Base-by-base conservation (phyloP, 2,797 vertebrate species). In the Notolabrus celidotus region DNA sequence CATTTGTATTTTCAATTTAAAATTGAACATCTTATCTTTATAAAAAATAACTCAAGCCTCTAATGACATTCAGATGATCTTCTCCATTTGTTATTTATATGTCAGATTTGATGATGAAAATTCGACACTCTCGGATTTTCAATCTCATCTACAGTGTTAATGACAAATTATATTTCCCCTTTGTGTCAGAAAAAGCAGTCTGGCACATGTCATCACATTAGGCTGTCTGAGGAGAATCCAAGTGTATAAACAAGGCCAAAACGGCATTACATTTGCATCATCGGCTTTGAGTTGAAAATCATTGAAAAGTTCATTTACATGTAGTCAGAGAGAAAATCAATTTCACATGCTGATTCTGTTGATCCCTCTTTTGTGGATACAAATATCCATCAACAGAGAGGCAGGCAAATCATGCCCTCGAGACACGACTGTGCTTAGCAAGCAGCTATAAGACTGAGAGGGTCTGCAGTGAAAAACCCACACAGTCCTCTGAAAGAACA, bases 281-380 rank as follows among this genome's bases (percentile, higher is more conserved):
- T 56, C 5, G n/a, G 64, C 65, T 82, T 74, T 62, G 71, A 80
- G 75, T 83, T 70, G 31, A 77, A 83, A 84, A 82, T 86, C 73
- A 73, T 34, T 77, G 55, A 38, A 84, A 82, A 74, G 75, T 85
- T 84, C 38, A 90, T 90, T 85, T 85, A 78, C 56, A 85, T 85
- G 72, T 72, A 68, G 64, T 83, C 46, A 17, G 70, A 80, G 76
- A 66, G 57, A 72, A 71, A 87, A 86, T 91, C 88, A 69, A 88
- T 89, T 84, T 74, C 67, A 72, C 61, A 77, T 81, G 82, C 77
- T 79, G 80, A 87, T 84, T 80, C 71, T 72, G 80, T 82, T 79
- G 79, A 87, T 86, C 73, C 62, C 29, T 42, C 82, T 67, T 82
- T 79, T 84, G 63, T 84, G 67, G 78, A 84, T 78, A 81, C 71